Conservation (phyloP, 2,113 vertebrate genomes). For the Vidua macroura region DNA sequence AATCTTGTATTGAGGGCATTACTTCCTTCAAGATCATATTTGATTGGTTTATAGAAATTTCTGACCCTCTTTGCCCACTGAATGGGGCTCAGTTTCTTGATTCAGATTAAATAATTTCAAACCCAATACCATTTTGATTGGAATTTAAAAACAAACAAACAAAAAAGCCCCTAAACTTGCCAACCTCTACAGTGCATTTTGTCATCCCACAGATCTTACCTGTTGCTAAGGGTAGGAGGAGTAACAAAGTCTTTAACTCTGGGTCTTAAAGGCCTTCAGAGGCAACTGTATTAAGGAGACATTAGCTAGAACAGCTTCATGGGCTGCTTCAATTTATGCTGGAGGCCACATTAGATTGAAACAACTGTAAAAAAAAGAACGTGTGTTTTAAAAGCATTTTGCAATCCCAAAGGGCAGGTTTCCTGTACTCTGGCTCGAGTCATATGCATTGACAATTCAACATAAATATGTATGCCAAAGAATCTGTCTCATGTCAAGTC, state of each 20-base stretch:
- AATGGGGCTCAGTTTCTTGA: neutral
- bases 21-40: neutral
- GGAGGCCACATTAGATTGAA: neutral
- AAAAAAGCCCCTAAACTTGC: fast-evolving
- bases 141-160: neutral
- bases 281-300: neutral
- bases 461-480: neutral
- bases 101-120: neutral
- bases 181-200: neutral
- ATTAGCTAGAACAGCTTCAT: neutral
- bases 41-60: neutral
- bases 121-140: neutral
- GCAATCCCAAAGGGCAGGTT: neutral
- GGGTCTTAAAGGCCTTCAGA: neutral
- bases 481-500: neutral
- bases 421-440: neutral
- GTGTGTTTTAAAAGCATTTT: neutral
- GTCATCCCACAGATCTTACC: neutral
- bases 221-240: neutral
- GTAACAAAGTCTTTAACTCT: neutral
- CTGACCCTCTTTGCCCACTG: neutral
- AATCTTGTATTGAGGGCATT: neutral
- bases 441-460: neutral
- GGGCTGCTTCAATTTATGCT: neutral
- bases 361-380: fast-evolving